Base-by-base conservation (phyloP, 2,888 invertebrate species). In the Branchipolynoe longqiensis region DNA sequence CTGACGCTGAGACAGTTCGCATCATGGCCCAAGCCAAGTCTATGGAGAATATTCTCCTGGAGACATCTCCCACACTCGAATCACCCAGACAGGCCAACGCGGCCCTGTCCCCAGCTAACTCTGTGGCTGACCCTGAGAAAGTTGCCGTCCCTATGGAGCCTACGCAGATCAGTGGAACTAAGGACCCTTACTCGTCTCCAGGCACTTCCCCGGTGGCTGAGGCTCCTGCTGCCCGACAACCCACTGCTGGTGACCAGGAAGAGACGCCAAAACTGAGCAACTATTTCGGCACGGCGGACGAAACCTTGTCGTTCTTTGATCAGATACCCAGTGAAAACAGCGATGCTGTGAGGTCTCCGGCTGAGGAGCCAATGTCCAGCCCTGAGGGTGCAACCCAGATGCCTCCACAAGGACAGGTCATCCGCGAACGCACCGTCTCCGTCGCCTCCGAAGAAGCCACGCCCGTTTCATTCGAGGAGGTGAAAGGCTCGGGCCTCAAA, bases 41-140 rank as follows among this genome's bases (percentile, higher is more conserved):
- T 0, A 85, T 89, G 87, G 89, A 89, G 78, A 89, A 85, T 33
- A 87, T 89, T 38, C 54, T 89, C 12, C 81, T 89, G n/a, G 89
- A 89, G 31, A 82, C 84, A 1, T 83, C 88, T 0, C 48, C 48
- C 48, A 18, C 48, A 18, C 8, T 48, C 8, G 62, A 31, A 4
- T 14, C 62, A n/a, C 36, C 36, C 0, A 22, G 14, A 1, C 1
- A 18, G 25, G 62, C 40, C 18, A 22, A 22, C 12, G 36, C 6
- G 6, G 41, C 62, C n/a, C 69, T 69, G 33, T 33, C 36, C 18
- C 3, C 3, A 25, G 18, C 28, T 14, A 64, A 33, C 40, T n/a
- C 83, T 38, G 83, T 56, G 31, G 59, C 18, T 58, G 36, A 4
- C 6, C 18, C 33, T 8, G 40, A 64, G 18, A 38, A 40, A 6